phyloP scores from a whole-genome alignment of 2,113 vertebrate species.

The Oceanites oceanicus region DNA sequence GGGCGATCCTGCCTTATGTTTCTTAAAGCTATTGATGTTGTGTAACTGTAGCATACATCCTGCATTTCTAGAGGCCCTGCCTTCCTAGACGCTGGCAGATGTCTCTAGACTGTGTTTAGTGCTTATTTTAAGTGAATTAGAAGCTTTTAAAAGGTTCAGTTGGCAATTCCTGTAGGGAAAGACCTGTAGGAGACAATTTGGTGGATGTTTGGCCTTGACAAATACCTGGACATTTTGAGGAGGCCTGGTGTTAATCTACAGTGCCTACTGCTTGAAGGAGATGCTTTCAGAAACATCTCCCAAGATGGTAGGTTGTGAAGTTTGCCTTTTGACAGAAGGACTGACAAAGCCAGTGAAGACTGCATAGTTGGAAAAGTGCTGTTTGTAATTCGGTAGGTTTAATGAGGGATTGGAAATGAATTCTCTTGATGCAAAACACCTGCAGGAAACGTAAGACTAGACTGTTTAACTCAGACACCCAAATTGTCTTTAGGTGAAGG shows the following conservation, averaged over 20 bases:
- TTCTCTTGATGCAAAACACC: background rate
- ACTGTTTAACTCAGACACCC: background rate
- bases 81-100: background rate
- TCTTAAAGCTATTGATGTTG: background rate
- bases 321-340: background rate
- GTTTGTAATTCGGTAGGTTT: background rate
- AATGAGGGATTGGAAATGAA: background rate
- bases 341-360: background rate
- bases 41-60: background rate
- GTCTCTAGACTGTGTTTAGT: background rate
- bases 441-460: background rate
- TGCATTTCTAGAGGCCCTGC: background rate
- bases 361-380: background rate
- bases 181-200: background rate
- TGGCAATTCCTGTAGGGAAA: background rate
- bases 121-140: background rate
- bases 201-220: background rate
- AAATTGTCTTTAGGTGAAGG: background rate
- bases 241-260: background rate
- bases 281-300: background rate
- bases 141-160: background rate
- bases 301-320: background rate
- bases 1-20: background rate
- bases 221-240: background rate
- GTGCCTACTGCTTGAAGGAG: background rate